Base-by-base conservation (phyloP, 1,140 invertebrate species). In the Lordiphosa collinella region DNA sequence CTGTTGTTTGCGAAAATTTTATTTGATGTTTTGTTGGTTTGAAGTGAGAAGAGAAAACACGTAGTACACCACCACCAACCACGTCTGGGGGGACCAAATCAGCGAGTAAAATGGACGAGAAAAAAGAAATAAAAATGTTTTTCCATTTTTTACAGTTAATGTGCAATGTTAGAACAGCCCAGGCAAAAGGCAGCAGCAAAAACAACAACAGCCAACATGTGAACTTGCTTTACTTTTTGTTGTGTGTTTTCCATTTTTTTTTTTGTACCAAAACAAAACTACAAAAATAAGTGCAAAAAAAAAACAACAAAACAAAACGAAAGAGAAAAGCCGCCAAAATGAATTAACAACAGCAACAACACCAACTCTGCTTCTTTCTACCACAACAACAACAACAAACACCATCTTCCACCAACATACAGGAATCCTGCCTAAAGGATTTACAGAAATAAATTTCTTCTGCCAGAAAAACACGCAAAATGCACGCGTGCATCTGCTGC, bases 401-500 rank as follows among this genome's bases (percentile, higher is more conserved):
- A 25, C 3, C 51, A 38, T 60, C 57, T 60, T 60, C 47, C 62
- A 41, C 29, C 48, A 70, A 50, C 22, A 36, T 44, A 29, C 52
- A 35, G 16, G 46, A 51, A 58, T 55, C 66, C 68, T 48, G 65
- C 36, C 64, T 64, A 76, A 82, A 85, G 63, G 44, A 50, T 44
- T 47, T 35, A 29, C 7, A 29, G 13, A 12, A 54, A 59, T 62
- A 67, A 68, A 48, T 68, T 35, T 66, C 67, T 68, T 55, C 40
- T 68, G 59, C 70, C 60, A 49, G 56, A 49, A 65, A 36, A 59
- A 65, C 36, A 72, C 75, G 78, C 86, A 87, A 87, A 87, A 87
- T 87, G 85, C 79, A 79, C 85, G 73, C 86, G 66, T 74, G 72
- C 76, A 85, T 63, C 69, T 65, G 70, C 75, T 76, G 71, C 65